Evolutionary conservation across 2,113 vertebrate genomes (phyloP), one percentile per base, ranked within the genome.

Genomic region (Crypturellus undulatus): DNA sequence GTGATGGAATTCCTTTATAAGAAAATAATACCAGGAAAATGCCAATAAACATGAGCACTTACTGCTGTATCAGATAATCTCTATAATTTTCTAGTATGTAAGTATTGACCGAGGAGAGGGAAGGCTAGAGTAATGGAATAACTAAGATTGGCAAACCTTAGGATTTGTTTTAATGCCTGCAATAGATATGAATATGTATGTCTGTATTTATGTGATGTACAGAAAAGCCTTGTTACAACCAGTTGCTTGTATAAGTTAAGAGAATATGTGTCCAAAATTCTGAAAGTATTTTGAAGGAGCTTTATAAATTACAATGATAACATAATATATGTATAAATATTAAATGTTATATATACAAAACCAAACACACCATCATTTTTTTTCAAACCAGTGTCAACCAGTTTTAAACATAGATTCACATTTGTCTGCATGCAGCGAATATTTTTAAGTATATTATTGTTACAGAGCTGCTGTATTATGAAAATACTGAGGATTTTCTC

Each of bases 321-420:
- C 36, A 2, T 26, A 5, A 3, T 20, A 30, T 6, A 51, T 68
- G 36, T 52, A 36, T 70, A 82, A 45, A 34, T 84, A 28, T 38
- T 85, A 77, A 65, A 15, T 13, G 18, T n/a, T 25, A 65, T 40
- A 8, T 1, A 65, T 51, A 84, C 47, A 13, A 82, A 34, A 6
- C 1, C 5, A 11, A 76, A 54, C 8, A 59, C 2, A 56, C 6
- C 3, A 40, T 3, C 2, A 8, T 64, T 11, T 34, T 62, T 40
- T 42, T 25, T 2, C 34, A 54, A 76, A 34, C 10, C 1, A 3
- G 0, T 43, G 5, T 72, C 85, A 52, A 17, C 3, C 7, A 70
- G 47, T 75, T 92, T 79, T 21, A 77, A 62, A 22, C 64, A 58
- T 11, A 42, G 28, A 40, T 64, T 76, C 19, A 62, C 12, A 54